Evolutionary conservation across 2,888 invertebrate species (phyloP).

Genomic region (Geotrupes spiniger): DNA sequence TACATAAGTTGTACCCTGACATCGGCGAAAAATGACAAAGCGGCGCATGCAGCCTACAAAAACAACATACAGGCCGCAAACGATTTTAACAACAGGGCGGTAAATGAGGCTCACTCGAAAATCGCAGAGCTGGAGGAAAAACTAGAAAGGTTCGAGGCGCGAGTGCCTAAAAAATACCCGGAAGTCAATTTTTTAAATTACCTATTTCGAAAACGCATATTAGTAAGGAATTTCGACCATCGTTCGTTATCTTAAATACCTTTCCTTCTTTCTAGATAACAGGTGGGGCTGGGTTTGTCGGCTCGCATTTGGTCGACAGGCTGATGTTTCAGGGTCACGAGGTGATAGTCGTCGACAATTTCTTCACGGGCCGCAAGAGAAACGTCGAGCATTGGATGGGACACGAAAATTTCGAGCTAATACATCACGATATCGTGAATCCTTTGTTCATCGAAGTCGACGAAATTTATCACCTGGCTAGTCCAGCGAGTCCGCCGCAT

Average conservation of each 20-base stretch:
- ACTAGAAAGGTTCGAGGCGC: slow-evolving; percentile 66
- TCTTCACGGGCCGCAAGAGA: slow-evolving; percentile 94
- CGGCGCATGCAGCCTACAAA: neutral
- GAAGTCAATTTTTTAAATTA: slow-evolving; percentile 90
- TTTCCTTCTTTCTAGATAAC: slow-evolving; percentile 64
- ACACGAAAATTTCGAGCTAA: slow-evolving; percentile 97
- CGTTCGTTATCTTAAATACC: slow-evolving; percentile 2
- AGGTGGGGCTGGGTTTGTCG: slow-evolving; percentile 98
- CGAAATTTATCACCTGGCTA: slow-evolving; percentile 97
- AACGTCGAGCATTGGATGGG: slow-evolving; percentile 99
- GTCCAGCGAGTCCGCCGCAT: slow-evolving; percentile 98
- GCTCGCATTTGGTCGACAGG: slow-evolving; percentile 94
- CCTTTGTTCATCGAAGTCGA: slow-evolving; percentile 96
- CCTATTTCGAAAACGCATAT: slow-evolving; percentile 85
- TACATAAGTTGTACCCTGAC: slow-evolving; percentile 19
- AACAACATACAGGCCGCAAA: neutral
- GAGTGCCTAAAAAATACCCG: slow-evolving; percentile 81
- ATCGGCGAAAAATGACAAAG: neutral
- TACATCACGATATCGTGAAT: slow-evolving; percentile 98
- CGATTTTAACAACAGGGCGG: slow-evolving; percentile 17
- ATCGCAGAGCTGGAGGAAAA: slow-evolving; percentile 70
- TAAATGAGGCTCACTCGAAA: slow-evolving; percentile 62
- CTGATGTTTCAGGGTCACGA: slow-evolving; percentile 96
- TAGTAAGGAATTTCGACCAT: slow-evolving; percentile 57
- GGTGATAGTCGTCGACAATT: slow-evolving; percentile 95